Base-by-base conservation (phyloP, 2,888 invertebrate species). In the Pristionchus entomophagus region DNA sequence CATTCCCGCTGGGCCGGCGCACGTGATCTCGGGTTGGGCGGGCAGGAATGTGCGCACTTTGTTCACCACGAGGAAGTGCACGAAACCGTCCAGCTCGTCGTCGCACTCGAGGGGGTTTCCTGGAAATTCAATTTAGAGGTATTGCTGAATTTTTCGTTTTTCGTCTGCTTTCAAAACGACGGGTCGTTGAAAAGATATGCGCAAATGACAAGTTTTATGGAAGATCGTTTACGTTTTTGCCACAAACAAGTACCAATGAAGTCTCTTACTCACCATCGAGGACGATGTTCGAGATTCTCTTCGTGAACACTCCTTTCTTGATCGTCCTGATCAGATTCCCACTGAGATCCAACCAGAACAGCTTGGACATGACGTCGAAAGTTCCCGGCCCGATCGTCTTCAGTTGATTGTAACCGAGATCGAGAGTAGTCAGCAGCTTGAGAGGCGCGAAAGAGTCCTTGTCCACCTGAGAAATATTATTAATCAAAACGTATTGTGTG, bases 381-480 rank as follows among this genome's bases (percentile, higher is more conserved):
- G 92, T 88, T 29, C 90, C 90, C 80, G 87, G 96, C 89, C 96
- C 96, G 90, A 97, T 94, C 77, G 95, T 95, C 91, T 96, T 96
- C 93, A 97, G 95, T 94, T 96, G 96, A 94, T 97, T 97, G 93
- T 88, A 73, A 1, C 90, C 89, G 65, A 93, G 84, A 86, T 93
- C 92, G 17, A 93, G 59, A 0, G 89, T 88, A 3, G 91, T 91
- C 51, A 93, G 85, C 53, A 91, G 89, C 3, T 88, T 88, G 10
- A 92, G 85, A 35, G 91, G 89, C 12, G 89, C 77, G 86, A 93
- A 91, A 8, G 92, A 87, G 59, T 51, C 86, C 1, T 86, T 41
- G 49, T 87, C 73, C n/a, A 73, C 26, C 73, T 73, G 73, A 3
- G 41, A 73, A n/a, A 88, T 90, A 8, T 22, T 69, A 2, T 4